Evolutionary conservation across 1,140 invertebrate genomes (phyloP).

Genomic region (Saccostrea glomerata): DNA sequence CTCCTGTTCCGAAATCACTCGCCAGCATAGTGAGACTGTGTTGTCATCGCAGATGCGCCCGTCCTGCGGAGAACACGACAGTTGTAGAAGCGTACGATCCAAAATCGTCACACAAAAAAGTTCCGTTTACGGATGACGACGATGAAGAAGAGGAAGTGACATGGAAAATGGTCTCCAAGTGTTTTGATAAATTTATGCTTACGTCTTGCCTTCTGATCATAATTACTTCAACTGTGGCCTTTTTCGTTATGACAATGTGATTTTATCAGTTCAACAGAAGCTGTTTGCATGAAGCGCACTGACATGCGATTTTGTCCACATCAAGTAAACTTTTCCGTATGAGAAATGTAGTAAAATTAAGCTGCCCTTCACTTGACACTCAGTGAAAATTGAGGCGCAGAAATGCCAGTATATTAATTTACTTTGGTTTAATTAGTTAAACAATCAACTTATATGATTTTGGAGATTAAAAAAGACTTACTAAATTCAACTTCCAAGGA

Average conservation of each 20-base stretch:
- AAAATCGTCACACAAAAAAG: not conserved
- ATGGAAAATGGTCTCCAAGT: slow-evolving; percentile 26
- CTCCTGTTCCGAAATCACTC: not conserved
- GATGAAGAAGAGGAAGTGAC: not conserved
- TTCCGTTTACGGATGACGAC: not conserved
- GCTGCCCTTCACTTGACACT: too few relatives aligned
- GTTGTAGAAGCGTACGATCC: not conserved
- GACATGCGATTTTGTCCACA: too few relatives aligned
- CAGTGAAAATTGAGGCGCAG: too few relatives aligned
- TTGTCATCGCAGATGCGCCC: not conserved
- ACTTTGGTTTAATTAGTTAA: too few relatives aligned
- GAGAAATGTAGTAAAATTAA: too few relatives aligned
- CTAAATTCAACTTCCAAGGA: too few relatives aligned
- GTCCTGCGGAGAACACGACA: not conserved
- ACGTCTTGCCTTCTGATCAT: not conserved
- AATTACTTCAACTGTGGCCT: not conserved
- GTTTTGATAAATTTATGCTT: slow-evolving; percentile 4
- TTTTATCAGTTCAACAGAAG: not conserved
- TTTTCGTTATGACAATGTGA: slow-evolving; percentile 7
- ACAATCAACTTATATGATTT: too few relatives aligned
- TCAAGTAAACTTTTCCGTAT: too few relatives aligned
- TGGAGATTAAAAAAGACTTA: too few relatives aligned
- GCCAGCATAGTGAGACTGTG: not conserved
- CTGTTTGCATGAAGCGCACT: too few relatives aligned
- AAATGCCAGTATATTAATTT: too few relatives aligned